Percentiles rank a stretch among this genome's conserved stretches.
These are phyloP conservation scores for Bagarius yarrelli DNA, from an alignment of 2,113 vertebrate species.

Conservation along the genomic window DNA sequence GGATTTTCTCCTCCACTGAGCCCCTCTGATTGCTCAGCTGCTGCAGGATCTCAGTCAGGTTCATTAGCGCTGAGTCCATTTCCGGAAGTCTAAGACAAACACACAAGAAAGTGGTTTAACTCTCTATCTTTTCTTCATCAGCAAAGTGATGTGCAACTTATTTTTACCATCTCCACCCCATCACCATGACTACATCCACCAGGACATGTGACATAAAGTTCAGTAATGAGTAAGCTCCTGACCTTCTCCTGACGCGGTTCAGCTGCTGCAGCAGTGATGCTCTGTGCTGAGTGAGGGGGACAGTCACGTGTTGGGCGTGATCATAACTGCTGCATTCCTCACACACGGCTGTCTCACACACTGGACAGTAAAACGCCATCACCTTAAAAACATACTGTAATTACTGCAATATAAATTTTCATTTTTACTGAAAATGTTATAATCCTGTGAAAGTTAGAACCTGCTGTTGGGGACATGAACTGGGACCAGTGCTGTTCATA, in stretches of 20 bases:
- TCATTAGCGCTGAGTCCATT: conserved; percentile 91
- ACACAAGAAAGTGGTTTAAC: neutral
- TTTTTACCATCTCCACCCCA: neutral
- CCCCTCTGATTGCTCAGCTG: conserved; percentile 91
- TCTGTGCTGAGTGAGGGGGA: conserved; percentile 79
- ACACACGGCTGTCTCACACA: neutral
- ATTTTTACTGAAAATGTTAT: neutral
- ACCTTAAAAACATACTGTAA: neutral
- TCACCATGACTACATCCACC: neutral
- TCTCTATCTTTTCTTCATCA: neutral
- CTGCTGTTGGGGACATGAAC: neutral
- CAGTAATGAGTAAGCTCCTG: neutral
- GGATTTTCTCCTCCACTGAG: conserved; percentile 90
- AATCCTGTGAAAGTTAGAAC: neutral
- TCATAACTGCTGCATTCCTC: conserved; percentile 9
- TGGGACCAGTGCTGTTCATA: no score
- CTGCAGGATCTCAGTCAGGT: conserved; percentile 92
- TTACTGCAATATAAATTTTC: neutral
- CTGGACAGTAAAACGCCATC: neutral
- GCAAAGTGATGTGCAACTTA: neutral
- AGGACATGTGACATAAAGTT: neutral
- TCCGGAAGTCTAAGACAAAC: conserved; percentile 82
- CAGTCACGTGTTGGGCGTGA: neutral
- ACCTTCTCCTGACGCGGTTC: conserved; percentile 91
- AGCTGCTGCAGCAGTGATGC: conserved; percentile 88